phyloP scores from a whole-genome alignment of 2,113 vertebrate genomes.

The Ceyx margarethae region DNA sequence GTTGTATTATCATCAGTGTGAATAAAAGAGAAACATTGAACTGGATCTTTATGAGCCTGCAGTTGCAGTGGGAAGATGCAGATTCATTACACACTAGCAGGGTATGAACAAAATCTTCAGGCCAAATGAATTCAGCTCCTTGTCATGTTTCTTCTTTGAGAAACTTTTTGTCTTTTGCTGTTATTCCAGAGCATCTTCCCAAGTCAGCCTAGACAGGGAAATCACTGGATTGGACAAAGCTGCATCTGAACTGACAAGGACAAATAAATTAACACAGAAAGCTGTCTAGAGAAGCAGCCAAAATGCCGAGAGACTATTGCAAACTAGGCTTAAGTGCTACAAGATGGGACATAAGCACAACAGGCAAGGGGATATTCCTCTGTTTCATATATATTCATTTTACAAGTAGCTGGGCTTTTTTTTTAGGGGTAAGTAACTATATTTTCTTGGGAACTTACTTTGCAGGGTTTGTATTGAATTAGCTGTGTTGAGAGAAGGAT shows the following conservation, averaged over 20 bases:
- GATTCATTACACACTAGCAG: background rate
- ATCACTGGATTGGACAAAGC: background rate
- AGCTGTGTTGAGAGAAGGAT: background rate
- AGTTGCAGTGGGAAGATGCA: background rate
- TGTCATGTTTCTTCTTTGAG: background rate
- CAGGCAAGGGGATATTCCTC: background rate
- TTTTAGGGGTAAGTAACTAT: background rate
- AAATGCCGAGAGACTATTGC: background rate
- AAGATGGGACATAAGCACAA: background rate
- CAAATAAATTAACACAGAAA: background rate
- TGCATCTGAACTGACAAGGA: background rate
- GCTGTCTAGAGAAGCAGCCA: background rate
- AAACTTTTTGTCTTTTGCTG: background rate
- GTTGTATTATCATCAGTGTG: slow-evolving; percentile 36
- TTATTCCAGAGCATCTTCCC: background rate
- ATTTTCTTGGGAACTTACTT: background rate
- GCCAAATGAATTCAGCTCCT: background rate
- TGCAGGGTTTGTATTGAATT: background rate
- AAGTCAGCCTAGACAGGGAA: background rate
- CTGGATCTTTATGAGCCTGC: background rate
- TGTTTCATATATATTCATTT: background rate
- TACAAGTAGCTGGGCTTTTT: background rate
- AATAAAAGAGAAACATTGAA: slow-evolving; percentile 42
- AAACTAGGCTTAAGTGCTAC: background rate
- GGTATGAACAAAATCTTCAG: background rate